phyloP scores from a whole-genome alignment of 2,888 invertebrate species.

The Theodoxus fluviatilis region DNA sequence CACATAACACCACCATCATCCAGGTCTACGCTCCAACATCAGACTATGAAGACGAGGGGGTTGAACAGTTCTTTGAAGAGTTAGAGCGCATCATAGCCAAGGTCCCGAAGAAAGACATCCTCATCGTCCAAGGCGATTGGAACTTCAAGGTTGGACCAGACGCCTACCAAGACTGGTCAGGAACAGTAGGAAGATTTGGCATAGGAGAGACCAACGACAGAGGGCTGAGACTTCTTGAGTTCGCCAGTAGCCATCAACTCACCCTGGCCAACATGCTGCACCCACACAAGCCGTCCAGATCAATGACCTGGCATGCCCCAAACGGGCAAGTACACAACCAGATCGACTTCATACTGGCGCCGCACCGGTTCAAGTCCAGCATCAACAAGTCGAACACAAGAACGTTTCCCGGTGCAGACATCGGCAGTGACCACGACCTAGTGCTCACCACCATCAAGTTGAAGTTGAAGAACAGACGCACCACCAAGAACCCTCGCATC shows the following conservation, averaged over 20 bases:
- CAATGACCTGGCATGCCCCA: constrained; percentile 18
- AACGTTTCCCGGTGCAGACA: constrained; percentile 23
- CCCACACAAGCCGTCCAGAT: constrained; percentile 21
- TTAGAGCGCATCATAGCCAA: too few relatives aligned
- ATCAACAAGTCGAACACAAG: constrained; percentile 23
- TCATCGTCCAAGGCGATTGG: too few relatives aligned
- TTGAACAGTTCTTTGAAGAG: too few relatives aligned
- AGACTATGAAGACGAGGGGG: too few relatives aligned
- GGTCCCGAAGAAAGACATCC: too few relatives aligned
- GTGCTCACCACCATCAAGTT: constrained; percentile 20
- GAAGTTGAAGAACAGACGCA: constrained; percentile 20
- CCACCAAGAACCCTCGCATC: too few relatives aligned
- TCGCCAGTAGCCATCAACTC: constrained; percentile 17
- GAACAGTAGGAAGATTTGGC: too few relatives aligned
- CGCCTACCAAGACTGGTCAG: too few relatives aligned
- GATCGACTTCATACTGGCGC: constrained; percentile 25
- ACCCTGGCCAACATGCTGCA: constrained; percentile 16
- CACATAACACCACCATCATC: too few relatives aligned
- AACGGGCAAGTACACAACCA: constrained; percentile 17
- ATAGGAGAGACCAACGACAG: constrained; percentile 22
- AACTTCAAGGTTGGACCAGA: too few relatives aligned
- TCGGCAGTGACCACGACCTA: constrained; percentile 25
- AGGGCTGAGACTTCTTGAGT: constrained; percentile 20
- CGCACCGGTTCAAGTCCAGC: constrained; percentile 14
- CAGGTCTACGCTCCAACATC: too few relatives aligned